phyloP scores from a whole-genome alignment of 2,113 vertebrate genomes.

The Tympanuchus pallidicinctus region DNA sequence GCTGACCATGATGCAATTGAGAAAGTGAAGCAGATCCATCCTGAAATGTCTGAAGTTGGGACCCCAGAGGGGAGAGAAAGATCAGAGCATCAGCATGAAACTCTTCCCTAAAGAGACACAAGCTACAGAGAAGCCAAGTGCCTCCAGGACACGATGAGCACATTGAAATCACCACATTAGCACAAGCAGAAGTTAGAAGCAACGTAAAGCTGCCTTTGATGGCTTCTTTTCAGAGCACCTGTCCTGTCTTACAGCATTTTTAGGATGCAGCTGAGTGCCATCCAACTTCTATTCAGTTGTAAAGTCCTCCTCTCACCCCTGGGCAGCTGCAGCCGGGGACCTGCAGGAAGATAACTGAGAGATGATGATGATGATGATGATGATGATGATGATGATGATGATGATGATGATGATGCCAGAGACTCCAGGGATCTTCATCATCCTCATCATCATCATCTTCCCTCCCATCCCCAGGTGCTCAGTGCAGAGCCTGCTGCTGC shows the following conservation, averaged over 20 bases:
- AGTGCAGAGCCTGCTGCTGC: rapidly evolving
- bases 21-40: not conserved
- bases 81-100: not conserved
- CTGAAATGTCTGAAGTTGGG: not conserved
- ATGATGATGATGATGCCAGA: rapidly evolving
- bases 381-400: rapidly evolving
- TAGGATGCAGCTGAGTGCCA: not conserved
- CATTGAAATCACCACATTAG: too few relatives aligned
- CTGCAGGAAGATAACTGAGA: not conserved
- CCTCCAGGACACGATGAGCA: not conserved
- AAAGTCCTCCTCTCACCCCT: not conserved
- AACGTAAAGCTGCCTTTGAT: not conserved
- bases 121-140: not conserved
- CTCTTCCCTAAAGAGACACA: not conserved
- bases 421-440: too few relatives aligned
- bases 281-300: not conserved
- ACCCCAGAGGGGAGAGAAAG: not conserved
- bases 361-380: too few relatives aligned
- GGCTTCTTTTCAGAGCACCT: not conserved
- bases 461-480: not conserved
- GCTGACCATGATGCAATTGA: not conserved
- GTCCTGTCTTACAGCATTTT: not conserved
- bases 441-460: not conserved
- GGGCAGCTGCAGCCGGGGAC: rapidly evolving
- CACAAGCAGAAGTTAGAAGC: not conserved